These are phyloP conservation scores for Platycnemis pennipes DNA, from an alignment of 2,888 invertebrate genomes.

Conservation along the genomic window DNA sequence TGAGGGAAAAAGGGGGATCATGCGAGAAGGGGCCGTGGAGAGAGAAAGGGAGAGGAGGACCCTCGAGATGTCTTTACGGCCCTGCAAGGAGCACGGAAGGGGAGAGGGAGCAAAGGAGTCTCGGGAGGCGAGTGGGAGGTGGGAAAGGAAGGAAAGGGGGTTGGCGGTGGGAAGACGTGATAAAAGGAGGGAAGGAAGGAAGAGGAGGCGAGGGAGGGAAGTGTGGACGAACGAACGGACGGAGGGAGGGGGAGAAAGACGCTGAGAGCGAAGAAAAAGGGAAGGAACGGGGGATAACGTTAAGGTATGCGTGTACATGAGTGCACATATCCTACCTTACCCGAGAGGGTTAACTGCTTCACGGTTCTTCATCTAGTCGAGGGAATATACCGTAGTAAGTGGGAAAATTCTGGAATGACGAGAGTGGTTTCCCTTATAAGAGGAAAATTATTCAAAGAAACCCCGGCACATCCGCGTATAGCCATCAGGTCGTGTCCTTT, in stretches of 20 bases:
- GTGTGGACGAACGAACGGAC: neutral
- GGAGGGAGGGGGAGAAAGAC: neutral
- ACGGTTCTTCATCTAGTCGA: no score
- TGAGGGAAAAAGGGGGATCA: neutral
- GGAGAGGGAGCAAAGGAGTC: neutral
- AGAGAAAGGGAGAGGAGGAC: neutral
- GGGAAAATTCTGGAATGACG: no score
- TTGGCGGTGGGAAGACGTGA: neutral
- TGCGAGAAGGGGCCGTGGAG: neutral
- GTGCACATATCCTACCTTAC: neutral
- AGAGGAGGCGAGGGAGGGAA: neutral
- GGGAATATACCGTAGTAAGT: no score
- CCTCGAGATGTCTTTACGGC: constrained; percentile 47
- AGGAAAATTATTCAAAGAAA: no score
- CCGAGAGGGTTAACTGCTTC: no score
- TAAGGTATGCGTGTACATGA: neutral
- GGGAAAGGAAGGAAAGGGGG: neutral
- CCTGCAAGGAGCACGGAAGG: neutral
- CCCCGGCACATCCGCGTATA: no score
- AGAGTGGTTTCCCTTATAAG: no score
- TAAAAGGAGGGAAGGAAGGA: neutral
- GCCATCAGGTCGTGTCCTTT: no score
- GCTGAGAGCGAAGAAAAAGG: neutral
- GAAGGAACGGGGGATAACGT: neutral
- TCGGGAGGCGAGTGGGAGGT: neutral